A percentile compares a stretch with the other conserved stretches of the same genome.
These are phyloP conservation scores for Eupithecia exiguata DNA, from an alignment of 2,888 invertebrate species.

Conservation along the genomic window DNA sequence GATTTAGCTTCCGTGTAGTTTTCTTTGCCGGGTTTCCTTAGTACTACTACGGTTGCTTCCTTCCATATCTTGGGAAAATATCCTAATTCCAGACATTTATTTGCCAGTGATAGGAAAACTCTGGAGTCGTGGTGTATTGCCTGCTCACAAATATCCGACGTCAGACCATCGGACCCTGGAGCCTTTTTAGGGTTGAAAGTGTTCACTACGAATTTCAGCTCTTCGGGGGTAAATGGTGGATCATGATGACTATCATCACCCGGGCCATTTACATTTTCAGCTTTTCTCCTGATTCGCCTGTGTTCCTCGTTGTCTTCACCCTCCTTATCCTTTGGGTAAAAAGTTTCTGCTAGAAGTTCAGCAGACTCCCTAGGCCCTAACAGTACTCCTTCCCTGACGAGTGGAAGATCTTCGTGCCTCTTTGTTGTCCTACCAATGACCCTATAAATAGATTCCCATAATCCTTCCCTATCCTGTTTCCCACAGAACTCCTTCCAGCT, in stretches of 20 bases:
- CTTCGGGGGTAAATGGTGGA: constrained; percentile 35
- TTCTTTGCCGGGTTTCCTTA: constrained; percentile 11
- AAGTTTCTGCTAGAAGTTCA: constrained; percentile 19
- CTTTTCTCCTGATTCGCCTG: not conserved
- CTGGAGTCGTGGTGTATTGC: constrained; percentile 32
- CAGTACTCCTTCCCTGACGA: not conserved
- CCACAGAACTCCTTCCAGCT: constrained; percentile 42
- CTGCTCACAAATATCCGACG: constrained; percentile 31
- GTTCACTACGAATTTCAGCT: not conserved
- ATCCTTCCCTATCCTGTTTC: constrained; percentile 26
- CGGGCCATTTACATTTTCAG: constrained; percentile 21
- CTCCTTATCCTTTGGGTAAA: constrained; percentile 25
- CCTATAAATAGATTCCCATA: constrained; percentile 35
- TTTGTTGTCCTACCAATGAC: constrained; percentile 18
- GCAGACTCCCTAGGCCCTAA: constrained; percentile 17
- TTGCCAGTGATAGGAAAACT: constrained; percentile 8
- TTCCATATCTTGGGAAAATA: constrained; percentile 37
- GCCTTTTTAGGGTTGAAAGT: constrained; percentile 41
- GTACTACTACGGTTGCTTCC: constrained; percentile 19
- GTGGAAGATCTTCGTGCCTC: constrained; percentile 18
- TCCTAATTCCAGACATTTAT: constrained; percentile 38
- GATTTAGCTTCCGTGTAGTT: constrained; percentile 37
- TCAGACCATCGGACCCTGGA: constrained; percentile 30
- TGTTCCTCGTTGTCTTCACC: constrained; percentile 25
- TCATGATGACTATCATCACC: constrained; percentile 19